Evolutionary conservation across 1,140 invertebrate species (phyloP), one percentile per base, ranked within the genome.

Genomic region (Anastrepha ludens): DNA sequence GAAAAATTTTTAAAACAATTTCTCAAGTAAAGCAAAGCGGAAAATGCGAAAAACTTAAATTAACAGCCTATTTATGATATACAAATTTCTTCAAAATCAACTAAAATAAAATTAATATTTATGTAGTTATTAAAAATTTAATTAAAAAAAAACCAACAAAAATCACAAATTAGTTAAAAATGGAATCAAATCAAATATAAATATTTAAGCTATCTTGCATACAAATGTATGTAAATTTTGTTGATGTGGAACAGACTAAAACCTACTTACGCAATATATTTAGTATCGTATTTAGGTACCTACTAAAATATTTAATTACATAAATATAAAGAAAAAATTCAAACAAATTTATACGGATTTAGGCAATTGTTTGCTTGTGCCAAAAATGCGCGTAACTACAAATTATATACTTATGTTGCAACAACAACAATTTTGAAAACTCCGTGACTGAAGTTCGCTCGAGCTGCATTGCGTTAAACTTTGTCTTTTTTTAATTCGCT

Each of bases 141-240:
- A 62, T 13, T n/a, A n/a, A 62, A 17, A 8, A 44, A 55, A 20
- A 50, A 81, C 20, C n/a, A 81, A 81, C n/a, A 81, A 55, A 81
- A 81, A n/a, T 81, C 41, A 81, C 74, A 81, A 81, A 81, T 55
- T 58, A 58, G 47, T 81, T 65, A n/a, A 81, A 81, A 55, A 20
- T n/a, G n/a, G 29, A 50, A 81, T 81, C 29, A 81, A 55, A 81
- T 81, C 74, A 81, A 81, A 81, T 81, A 81, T 81, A 55, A 81
- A 81, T 81, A 47, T 81, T 81, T 81, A 81, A 81, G 74, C 15
- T 29, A 29, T 29, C 29, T 29, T 29, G 29, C 29, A 29, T 29
- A 29, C 29, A 29, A 29, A 29, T 29, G 29, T 55, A 81, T 20
- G 20, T 15, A 55, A 1, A 29, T 81, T 47, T 50, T 39, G 55